Conservation (phyloP, 2,797 vertebrate species). For the Megalops cyprinoides region DNA sequence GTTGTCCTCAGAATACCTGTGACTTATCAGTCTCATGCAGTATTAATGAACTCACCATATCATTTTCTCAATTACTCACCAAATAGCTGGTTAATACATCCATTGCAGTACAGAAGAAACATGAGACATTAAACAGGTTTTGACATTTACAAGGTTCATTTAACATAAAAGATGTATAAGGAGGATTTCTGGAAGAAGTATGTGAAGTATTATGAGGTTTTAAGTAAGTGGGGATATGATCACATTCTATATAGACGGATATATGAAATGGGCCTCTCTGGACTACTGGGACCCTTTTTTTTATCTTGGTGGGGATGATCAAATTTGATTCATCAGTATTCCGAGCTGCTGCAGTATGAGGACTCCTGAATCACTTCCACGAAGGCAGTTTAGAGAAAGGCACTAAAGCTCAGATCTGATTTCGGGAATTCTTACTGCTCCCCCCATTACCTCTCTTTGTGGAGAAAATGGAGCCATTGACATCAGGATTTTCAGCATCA, state of each 20-base stretch:
- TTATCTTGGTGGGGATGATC: background rate
- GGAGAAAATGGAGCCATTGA: background rate
- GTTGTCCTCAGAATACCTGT: background rate
- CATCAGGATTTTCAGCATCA: too few species aligned
- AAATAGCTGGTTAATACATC: background rate
- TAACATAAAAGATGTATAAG: background rate
- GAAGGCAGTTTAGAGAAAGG: background rate
- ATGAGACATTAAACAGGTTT: background rate
- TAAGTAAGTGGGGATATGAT: background rate
- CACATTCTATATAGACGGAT: background rate
- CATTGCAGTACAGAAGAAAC: background rate
- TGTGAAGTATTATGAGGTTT: background rate
- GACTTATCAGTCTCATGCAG: too few species aligned
- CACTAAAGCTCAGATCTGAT: background rate
- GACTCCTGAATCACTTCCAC: background rate
- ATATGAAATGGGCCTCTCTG: background rate
- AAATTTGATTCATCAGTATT: background rate
- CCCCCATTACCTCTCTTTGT: conserved; percentile 2
- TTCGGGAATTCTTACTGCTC: background rate
- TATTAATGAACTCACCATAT: background rate
- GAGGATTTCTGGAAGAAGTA: too few species aligned
- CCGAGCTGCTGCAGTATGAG: background rate
- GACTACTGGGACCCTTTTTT: background rate
- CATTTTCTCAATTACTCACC: background rate
- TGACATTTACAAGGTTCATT: background rate